Base-by-base conservation (phyloP, 1,140 invertebrate genomes). In the Zaprionus gabonicus region DNA sequence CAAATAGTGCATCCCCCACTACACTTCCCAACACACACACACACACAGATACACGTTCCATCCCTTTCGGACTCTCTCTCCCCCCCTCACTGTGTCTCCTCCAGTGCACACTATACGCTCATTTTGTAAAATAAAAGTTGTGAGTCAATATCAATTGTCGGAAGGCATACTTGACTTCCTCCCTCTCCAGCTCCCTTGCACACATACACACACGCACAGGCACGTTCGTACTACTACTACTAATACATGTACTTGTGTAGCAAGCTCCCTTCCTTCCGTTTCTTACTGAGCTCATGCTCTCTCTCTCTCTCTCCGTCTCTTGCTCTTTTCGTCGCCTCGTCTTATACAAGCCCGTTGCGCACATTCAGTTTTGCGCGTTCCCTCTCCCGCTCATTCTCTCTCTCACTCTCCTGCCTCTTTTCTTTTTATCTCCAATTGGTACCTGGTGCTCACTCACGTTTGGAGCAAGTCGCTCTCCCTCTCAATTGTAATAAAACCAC, bases 261-360 rank as follows among this genome's bases (percentile, higher is more conserved):
- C 73, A 71, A 56, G 79, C 76, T 86, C 83, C 83, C 82, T 86
- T 87, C 82, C 82, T 86, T 86, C 82, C 82, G 82, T 80, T 80
- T 80, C 64, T 79, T 70, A 73, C 78, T 64, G 66, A 67, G 59
- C 69, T 84, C 69, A 74, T 23, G 77, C 69, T 79, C 78, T 81
- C 31, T 31, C 7, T 31, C 28, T 31, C 28, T 2, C 31, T 34
- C 1, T 31, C 28, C 9, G 28, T 31, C 31, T 34, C 66, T 78
- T 81, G 77, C 69, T 79, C 78, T 81, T 85, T 84, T 78, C 67
- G 72, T 82, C 41, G 36, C 36, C 7, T 86, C 80, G 71, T 82
- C 80, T 86, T 86, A 87, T 86, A 86, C 82, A 87, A 85, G 82
- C 81, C 82, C 82, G 76, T 85, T 85, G 82, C 82, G 82, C 82